Evolutionary conservation across 1,140 invertebrate genomes (phyloP).

Genomic region (Caenorhabditis latens): DNA sequence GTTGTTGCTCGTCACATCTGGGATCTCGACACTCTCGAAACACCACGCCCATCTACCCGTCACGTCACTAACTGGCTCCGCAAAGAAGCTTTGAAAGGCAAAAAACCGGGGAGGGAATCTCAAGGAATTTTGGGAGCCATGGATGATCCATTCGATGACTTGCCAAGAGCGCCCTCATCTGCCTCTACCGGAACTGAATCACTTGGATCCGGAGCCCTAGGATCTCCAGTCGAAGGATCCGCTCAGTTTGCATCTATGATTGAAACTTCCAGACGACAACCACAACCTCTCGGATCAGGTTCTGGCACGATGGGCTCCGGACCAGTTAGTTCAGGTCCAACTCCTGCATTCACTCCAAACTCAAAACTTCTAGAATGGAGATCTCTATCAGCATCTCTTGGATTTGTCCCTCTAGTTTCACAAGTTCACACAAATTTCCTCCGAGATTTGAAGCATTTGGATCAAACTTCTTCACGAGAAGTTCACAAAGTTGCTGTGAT

Average conservation of each 20-base stretch:
- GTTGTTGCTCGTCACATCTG: conserved; percentile 64
- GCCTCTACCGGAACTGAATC: conserved; percentile 10
- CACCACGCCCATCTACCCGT: conserved; percentile 30
- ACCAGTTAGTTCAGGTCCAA: neutral
- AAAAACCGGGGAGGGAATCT: conserved; percentile 21
- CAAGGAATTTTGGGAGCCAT: conserved; percentile 65
- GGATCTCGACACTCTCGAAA: conserved; percentile 52
- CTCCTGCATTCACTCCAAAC: neutral
- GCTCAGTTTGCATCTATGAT: conserved; percentile 42
- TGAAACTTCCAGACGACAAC: conserved; percentile 45
- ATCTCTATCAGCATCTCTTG: conserved; percentile 50
- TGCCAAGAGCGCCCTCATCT: conserved; percentile 49
- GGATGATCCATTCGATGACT: conserved; percentile 66
- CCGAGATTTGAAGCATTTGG: conserved; percentile 73
- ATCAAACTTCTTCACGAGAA: conserved; percentile 83
- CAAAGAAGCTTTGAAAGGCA: conserved; percentile 59
- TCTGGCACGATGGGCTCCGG: neutral
- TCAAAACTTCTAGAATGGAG: conserved; percentile 61
- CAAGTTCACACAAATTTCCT: conserved; percentile 68
- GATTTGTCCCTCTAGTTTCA: conserved; percentile 50
- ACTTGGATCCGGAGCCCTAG: too few species aligned
- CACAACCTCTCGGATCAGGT: conserved; percentile 5
- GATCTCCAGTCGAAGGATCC: neutral
- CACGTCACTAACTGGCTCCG: conserved; percentile 66
- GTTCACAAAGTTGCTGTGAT: conserved; percentile 99